Evolutionary conservation across 2,797 vertebrate genomes (phyloP).

Genomic region (Malacoraja senta): DNA sequence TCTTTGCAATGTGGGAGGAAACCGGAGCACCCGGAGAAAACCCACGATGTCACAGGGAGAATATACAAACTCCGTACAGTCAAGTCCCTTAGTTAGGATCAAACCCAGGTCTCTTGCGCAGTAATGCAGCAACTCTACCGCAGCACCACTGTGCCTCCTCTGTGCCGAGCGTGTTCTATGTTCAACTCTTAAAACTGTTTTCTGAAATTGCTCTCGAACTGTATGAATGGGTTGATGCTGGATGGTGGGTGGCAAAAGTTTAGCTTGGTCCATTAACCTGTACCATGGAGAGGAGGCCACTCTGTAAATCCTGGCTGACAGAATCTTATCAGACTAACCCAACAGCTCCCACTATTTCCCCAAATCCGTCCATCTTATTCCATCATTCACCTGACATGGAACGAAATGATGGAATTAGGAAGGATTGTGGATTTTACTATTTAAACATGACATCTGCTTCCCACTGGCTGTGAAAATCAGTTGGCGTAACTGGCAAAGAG

Average conservation of each 20-base stretch:
- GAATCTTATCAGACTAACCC: not conserved
- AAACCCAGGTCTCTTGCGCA: no score
- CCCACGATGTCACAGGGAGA: no score
- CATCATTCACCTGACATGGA: not conserved
- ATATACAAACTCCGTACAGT: no score
- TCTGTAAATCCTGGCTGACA: not conserved
- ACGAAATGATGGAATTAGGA: not conserved
- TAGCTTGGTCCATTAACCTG: not conserved
- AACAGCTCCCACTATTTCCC: not conserved
- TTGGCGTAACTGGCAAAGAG: not conserved
- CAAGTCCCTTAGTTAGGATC: no score
- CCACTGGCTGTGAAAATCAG: not conserved
- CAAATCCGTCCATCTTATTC: not conserved
- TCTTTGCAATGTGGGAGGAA: no score
- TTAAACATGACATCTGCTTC: not conserved
- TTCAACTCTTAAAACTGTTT: no score
- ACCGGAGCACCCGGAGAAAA: no score
- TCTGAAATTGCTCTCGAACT: not conserved
- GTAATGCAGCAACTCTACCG: no score
- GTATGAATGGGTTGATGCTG: not conserved
- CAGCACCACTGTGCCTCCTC: no score
- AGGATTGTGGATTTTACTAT: not conserved
- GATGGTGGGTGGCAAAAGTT: not conserved
- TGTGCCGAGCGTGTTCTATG: no score
- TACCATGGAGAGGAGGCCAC: not conserved